Conservation (phyloP, 2,113 vertebrate species). For the Xiphophorus couchianus region DNA sequence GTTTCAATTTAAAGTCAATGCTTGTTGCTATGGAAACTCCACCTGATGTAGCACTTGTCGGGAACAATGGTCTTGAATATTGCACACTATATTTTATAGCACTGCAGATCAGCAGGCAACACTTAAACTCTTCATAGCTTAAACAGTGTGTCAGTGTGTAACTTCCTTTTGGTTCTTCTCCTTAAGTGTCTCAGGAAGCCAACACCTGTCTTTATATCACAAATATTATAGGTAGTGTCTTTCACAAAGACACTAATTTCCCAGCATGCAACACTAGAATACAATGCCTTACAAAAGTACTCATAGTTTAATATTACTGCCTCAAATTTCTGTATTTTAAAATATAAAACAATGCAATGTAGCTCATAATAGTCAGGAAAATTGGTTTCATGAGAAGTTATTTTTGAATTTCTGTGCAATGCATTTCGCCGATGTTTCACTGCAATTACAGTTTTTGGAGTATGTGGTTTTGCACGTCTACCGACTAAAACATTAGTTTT, state of each 20-base stretch:
- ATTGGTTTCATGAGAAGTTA: too few species aligned
- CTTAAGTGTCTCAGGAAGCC: constrained; percentile 23
- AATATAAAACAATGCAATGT: too few species aligned
- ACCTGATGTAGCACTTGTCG: constrained; percentile 58
- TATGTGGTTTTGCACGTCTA: too few species aligned
- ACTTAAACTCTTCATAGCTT: constrained; percentile 47
- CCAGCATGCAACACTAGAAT: not conserved
- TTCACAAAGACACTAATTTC: constrained; percentile 18
- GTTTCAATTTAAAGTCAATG: constrained; percentile 68
- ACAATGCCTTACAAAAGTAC: too few species aligned
- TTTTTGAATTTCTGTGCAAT: too few species aligned
- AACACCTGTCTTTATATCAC: constrained; percentile 9
- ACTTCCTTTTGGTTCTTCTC: constrained; percentile 33
- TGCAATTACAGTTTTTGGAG: too few species aligned
- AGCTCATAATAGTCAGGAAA: too few species aligned
- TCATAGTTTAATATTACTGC: too few species aligned
- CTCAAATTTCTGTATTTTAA: too few species aligned
- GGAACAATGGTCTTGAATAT: constrained; percentile 70
- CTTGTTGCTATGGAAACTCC: constrained; percentile 82
- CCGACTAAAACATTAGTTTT: too few species aligned
- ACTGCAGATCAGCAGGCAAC: constrained; percentile 45
- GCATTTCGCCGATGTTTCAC: too few species aligned
- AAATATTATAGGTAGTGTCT: not conserved
- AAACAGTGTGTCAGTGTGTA: constrained; percentile 10
- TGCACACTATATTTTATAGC: constrained; percentile 60